Percentiles rank a stretch among this genome's conserved stretches.
Evolutionary conservation across 2,113 vertebrate species (phyloP).

Genomic region (Siniperca knerii): DNA sequence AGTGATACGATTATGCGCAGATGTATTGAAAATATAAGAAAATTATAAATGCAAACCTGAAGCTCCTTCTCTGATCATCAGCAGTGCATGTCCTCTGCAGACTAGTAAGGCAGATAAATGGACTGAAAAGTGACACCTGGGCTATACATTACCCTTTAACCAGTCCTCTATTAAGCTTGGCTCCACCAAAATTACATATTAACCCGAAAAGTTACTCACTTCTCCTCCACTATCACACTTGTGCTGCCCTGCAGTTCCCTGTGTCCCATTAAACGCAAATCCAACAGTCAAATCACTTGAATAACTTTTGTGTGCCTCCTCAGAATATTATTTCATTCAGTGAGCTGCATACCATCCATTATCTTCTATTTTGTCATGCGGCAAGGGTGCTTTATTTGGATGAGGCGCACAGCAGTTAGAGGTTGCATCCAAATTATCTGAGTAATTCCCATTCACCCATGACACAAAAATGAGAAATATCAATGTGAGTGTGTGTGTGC

Average conservation of each 20-base stretch:
- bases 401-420: background rate
- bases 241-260: background rate
- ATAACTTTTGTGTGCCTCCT: background rate
- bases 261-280: conserved; percentile 12
- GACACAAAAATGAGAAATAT: background rate
- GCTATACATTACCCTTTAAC: conserved; percentile 71
- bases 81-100: conserved; percentile 24
- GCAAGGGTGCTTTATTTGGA: background rate
- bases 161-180: conserved; percentile 46
- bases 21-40: background rate
- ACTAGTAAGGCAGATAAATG: conserved; percentile 33
- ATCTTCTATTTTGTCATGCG: background rate
- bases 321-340: background rate
- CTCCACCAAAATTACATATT: conserved; percentile 81
- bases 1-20: background rate
- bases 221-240: conserved; percentile 31
- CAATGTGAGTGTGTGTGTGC: background rate
- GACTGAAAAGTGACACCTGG: conserved; percentile 51
- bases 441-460: background rate
- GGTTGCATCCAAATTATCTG: background rate
- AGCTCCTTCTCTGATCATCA: conserved; percentile 24
- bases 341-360: background rate
- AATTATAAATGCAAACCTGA: conserved; percentile 56
- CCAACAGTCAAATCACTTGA: background rate
- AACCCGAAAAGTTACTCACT: conserved; percentile 58